Percentiles rank a stretch among this genome's conserved stretches.
Evolutionary conservation across 1,140 invertebrate genomes (phyloP).

Genomic region (Latrodectus geometricus): DNA sequence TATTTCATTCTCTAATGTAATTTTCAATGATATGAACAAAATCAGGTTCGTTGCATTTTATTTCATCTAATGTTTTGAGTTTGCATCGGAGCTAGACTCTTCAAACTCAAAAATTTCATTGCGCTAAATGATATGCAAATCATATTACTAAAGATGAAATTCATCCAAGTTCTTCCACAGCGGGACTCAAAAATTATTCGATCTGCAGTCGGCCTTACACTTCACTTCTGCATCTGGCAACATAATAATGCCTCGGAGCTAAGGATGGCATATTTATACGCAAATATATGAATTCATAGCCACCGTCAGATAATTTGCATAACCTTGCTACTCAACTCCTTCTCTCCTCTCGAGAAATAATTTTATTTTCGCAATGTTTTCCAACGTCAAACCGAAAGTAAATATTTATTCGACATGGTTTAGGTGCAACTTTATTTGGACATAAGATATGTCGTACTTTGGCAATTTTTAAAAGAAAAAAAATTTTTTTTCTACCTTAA

Average conservation of each 20-base stretch:
- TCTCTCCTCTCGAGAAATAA: constrained; percentile 21
- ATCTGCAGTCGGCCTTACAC: background rate
- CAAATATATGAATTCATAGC: constrained; percentile 15
- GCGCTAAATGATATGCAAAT: too few species aligned
- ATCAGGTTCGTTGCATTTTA: too few species aligned
- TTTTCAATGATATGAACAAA: too few species aligned
- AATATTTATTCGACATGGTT: constrained; percentile 55
- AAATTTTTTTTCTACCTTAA: constrained; percentile 5
- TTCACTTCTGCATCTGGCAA: constrained; percentile 17
- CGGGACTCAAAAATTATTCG: background rate
- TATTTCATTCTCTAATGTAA: too few species aligned
- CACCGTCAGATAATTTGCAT: constrained; percentile 34
- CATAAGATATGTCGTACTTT: constrained; percentile 50
- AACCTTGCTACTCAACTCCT: constrained; percentile 20
- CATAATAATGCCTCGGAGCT: constrained; percentile 25
- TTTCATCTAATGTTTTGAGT: too few species aligned
- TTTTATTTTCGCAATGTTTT: constrained; percentile 34
- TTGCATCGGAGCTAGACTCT: too few species aligned
- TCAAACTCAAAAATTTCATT: too few species aligned
- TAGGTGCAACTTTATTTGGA: constrained; percentile 53
- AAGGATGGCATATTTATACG: constrained; percentile 27
- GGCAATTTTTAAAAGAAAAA: background rate
- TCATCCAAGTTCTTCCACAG: background rate
- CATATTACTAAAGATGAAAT: background rate
- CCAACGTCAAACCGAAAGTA: constrained; percentile 36